Evolutionary conservation across 2,113 vertebrate genomes (phyloP), one percentile per base, ranked within the genome.

Genomic region (Pelecanoides urinatrix): DNA sequence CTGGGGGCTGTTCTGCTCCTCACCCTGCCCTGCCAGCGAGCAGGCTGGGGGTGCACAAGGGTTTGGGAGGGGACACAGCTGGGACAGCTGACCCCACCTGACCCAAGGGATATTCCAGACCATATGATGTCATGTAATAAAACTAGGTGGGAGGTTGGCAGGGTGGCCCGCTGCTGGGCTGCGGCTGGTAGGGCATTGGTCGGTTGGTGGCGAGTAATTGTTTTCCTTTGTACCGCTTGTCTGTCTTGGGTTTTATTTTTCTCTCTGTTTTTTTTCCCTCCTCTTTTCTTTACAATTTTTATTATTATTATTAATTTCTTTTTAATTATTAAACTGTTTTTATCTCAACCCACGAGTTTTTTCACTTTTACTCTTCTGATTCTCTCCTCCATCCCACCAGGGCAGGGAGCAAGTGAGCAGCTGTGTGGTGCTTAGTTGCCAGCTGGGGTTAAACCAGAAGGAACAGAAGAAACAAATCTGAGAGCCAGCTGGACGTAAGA

Each of bases 21-120:
- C 38, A 62, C 16, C 5, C 8, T 2, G 11, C 29, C 21, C 16
- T 2, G 1, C 16, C 68, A 36, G 79, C 0, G 0, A 52, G 53
- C 4, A 42, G 42, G 44, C 42, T 40, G 16, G 38, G 18, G 45
- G 18, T 19, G 42, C 21, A 52, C 19, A 40, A 13, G 6, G 5
- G 52, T 6, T 2, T 44, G 21, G 32, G 40, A 27, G n/a, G 23
- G 19, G 61, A 40, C 23, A 40, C 4, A 9, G 16, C 23, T 3
- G 0, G 42, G n/a, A 67, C 15, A 25, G 45, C 32, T 29, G 36
- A 71, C 36, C 30, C 19, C 67, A 20, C 7, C 14, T 27, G 77
- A 23, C 77, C 23, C 16, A 50, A 34, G 29, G n/a, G 23, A 50
- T 18, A 9, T 38, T 20, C n/a, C 49, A 74, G 4, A 21, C 22